A percentile compares a stretch with the other conserved stretches of the same genome.
Evolutionary conservation across 2,888 invertebrate species (phyloP).

Genomic region (Papilio demoleus): DNA sequence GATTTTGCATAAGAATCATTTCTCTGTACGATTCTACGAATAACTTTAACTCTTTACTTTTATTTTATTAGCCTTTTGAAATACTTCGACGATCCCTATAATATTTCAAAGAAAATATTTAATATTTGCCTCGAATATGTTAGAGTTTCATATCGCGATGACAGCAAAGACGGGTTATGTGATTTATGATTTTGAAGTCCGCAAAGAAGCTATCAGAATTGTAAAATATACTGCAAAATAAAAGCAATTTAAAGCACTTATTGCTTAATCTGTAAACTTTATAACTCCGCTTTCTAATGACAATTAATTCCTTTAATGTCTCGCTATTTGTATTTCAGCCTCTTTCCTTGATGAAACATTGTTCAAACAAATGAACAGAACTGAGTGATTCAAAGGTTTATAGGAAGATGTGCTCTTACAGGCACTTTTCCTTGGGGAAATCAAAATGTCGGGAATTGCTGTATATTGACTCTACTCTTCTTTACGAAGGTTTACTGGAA

Average conservation of each 20-base stretch:
- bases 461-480: background rate
- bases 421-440: slow-evolving; percentile 26
- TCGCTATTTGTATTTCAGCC: slow-evolving; percentile 13
- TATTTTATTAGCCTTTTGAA: background rate
- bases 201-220: background rate
- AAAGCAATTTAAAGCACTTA: background rate
- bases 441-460: slow-evolving; percentile 24
- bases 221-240: background rate
- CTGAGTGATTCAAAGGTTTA: slow-evolving; percentile 52
- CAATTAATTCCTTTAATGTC: slow-evolving; percentile 11
- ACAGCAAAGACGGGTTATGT: slow-evolving; percentile 8
- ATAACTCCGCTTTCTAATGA: slow-evolving; percentile 6
- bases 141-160: background rate
- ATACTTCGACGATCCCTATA: background rate
- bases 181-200: background rate
- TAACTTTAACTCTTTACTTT: background rate
- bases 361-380: slow-evolving; percentile 58
- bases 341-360: slow-evolving; percentile 28
- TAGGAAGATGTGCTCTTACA: slow-evolving; percentile 37
- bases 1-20: slow-evolving; percentile 13
- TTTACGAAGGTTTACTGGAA: background rate
- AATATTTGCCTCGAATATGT: slow-evolving; percentile 3
- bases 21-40: slow-evolving; percentile 4
- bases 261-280: background rate
- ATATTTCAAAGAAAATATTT: slow-evolving; percentile 9